phyloP scores from a whole-genome alignment of 2,797 vertebrate species.

The Crocodylus rhombifer region DNA sequence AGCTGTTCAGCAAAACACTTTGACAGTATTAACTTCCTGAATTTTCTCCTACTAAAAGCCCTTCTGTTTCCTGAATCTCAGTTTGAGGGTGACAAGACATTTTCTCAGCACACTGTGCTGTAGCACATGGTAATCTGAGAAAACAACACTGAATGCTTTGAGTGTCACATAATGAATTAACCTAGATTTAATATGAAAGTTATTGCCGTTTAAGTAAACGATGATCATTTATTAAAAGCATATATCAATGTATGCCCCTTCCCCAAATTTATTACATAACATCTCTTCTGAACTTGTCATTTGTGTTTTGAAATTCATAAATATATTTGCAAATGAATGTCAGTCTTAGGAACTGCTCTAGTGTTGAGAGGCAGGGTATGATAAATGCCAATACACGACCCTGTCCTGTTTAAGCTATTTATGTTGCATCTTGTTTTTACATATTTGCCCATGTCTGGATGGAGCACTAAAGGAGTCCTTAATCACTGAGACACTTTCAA shows the following conservation, averaged over 20 bases:
- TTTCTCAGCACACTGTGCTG: neutral
- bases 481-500: neutral
- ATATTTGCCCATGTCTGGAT: neutral
- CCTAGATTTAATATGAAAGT: neutral
- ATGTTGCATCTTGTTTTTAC: neutral
- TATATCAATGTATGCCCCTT: constrained; percentile 5
- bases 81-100: neutral
- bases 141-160: neutral
- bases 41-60: no score
- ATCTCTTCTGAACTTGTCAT: neutral
- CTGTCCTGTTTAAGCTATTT: neutral
- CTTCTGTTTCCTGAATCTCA: neutral
- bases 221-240: constrained; percentile 26
- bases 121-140: neutral
- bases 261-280: neutral
- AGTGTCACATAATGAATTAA: neutral
- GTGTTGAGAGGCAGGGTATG: neutral
- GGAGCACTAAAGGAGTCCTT: neutral
- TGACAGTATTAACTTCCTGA: no score
- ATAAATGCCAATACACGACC: neutral
- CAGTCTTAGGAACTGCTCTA: constrained; percentile 5
- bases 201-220: neutral
- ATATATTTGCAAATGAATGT: neutral
- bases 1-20: no score
- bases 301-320: constrained; percentile 23